Conservation (phyloP, 2,888 invertebrate genomes). For the Nasonia oneida region DNA sequence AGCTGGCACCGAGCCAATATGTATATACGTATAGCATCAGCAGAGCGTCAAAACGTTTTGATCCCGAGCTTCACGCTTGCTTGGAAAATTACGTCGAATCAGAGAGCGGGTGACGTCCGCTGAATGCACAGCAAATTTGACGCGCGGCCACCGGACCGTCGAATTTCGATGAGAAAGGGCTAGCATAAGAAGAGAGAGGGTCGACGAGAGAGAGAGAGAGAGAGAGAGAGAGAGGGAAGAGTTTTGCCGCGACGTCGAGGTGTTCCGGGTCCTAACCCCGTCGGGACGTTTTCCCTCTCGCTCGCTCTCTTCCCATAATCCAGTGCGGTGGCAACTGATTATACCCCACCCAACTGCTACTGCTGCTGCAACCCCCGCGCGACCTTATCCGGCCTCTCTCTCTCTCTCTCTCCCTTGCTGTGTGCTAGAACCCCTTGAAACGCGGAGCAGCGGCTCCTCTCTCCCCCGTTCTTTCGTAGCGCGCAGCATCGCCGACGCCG, state of each 20-base stretch:
- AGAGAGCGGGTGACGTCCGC: not conserved
- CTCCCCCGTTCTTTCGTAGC: conserved; percentile 63
- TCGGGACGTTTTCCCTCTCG: conserved; percentile 66
- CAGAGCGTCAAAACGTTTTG: conserved; percentile 39
- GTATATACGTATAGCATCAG: not conserved
- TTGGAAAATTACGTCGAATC: conserved; percentile 48
- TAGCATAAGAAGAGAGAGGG: conserved; percentile 38
- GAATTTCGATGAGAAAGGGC: conserved; percentile 66
- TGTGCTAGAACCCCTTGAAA: conserved; percentile 54
- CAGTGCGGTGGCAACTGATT: conserved; percentile 79
- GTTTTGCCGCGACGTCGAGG: conserved; percentile 69
- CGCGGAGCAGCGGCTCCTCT: conserved; percentile 60
- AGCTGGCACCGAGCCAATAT: not conserved
- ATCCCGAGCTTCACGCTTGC: conserved; percentile 11
- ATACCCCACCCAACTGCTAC: conserved; percentile 70
- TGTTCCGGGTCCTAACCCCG: conserved; percentile 74
- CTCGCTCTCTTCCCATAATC: conserved; percentile 74
- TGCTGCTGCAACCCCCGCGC: conserved; percentile 63
- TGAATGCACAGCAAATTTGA: conserved; percentile 62
- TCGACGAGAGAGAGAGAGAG: not conserved
- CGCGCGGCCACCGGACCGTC: conserved; percentile 64
- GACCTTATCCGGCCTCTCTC: conserved; percentile 50
- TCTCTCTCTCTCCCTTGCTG: conserved; percentile 50
- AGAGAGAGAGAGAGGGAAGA: conserved; percentile 54
- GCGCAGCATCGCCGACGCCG: conserved; percentile 29